Base-by-base conservation (phyloP, 1,140 invertebrate genomes). In the Lepidurus packardi region DNA sequence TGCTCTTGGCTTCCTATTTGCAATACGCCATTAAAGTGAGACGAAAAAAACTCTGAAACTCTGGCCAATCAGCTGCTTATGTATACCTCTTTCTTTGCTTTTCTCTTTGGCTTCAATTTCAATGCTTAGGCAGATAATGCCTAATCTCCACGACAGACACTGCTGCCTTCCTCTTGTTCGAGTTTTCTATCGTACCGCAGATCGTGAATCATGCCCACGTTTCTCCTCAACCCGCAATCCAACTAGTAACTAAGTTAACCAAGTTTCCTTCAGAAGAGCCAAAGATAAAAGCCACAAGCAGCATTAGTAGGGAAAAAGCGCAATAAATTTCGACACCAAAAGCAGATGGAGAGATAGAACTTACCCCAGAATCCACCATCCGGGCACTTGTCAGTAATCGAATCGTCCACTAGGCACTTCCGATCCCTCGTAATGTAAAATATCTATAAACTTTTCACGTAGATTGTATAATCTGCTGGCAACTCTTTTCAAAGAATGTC, bases 361-460 rank as follows among this genome's bases (percentile, higher is more conserved):
- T 65, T 65, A 65, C 53, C 21, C 53, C n/a, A 65, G 8, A 21
- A n/a, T 65, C 21, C 53, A 65, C 53, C 53, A 65, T 65, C 53
- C 53, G 53, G 53, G 53, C 13, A 34, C 34, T 34, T 34, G 34
- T 34, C 34, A 34, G 4, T 2, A 34, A 34, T 34, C 34, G 34
- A 34, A 4, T 34, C 34, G 34, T 34, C 3, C 34, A 34, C 34
- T 34, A 34, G 34, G 34, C 34, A 4, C 34, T 34, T 34, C 34
- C 34, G 34, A 34, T 34, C 34, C 34, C 3, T 34, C 3, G 34
- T 34, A 34, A 34, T 34, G 0, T 34, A 34, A 34, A 34, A 4
- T 34, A 4, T 34, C 34, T 34, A 34, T 34, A 34, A 34, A 34
- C 34, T 34, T 34, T 3, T 4, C 34, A 34, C 34, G 34, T 4